These are phyloP conservation scores for Osmerus mordax DNA, from an alignment of 2,113 vertebrate species.

Conservation along the genomic window DNA sequence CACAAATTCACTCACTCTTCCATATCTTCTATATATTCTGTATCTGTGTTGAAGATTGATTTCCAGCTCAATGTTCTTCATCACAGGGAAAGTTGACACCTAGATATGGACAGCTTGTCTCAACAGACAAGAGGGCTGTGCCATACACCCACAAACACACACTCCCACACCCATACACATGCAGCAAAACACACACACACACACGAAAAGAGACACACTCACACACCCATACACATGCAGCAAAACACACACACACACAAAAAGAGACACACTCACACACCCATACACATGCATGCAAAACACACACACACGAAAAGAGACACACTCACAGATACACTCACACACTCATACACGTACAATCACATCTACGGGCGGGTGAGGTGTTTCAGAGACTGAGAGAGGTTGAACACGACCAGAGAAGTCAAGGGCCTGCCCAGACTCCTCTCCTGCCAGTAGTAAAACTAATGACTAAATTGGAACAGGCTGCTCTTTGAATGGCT, in stretches of 20 bases:
- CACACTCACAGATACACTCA: no score
- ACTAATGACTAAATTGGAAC: conserved; percentile 70
- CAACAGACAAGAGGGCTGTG: conserved; percentile 16
- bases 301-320: no score
- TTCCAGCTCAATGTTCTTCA: conserved; percentile 31
- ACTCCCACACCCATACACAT: no score
- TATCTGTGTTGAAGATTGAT: conserved; percentile 22
- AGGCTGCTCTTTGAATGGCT: conserved; percentile 62
- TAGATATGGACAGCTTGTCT: conserved; percentile 31
- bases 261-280: no score
- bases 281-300: no score
- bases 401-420: conserved; percentile 18
- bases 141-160: no score
- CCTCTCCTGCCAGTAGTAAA: conserved; percentile 53
- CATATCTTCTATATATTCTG: conserved; percentile 7
- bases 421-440: conserved; percentile 5
- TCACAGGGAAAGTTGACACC: conserved; percentile 29
- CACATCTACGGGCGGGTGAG: conserved; percentile 10
- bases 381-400: background rate
- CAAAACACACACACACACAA: no score
- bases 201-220: no score
- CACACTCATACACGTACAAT: no score
- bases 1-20: background rate
- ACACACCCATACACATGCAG: no score
- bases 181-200: no score